Percentiles rank a stretch among this genome's conserved stretches.
phyloP scores from a whole-genome alignment of 2,797 vertebrate species.

The Amphiprion clarkii region DNA sequence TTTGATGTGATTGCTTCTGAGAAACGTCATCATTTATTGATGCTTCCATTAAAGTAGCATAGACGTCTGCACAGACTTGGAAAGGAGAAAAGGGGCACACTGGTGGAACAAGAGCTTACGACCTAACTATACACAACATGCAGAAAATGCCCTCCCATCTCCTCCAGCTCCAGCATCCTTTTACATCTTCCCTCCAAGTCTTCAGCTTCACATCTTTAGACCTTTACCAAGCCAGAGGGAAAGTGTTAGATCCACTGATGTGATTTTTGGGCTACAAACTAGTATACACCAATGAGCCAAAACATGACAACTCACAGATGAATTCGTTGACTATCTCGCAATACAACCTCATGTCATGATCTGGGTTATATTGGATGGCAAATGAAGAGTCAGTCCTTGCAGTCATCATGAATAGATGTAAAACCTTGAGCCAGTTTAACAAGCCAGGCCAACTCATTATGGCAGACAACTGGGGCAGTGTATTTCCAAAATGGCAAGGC shows the following conservation, averaged over 20 bases:
- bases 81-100: slow-evolving; percentile 49
- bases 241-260: slow-evolving; percentile 27
- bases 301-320: not conserved
- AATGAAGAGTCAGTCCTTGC: not conserved
- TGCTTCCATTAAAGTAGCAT: slow-evolving; percentile 86
- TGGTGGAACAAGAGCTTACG: slow-evolving; percentile 52
- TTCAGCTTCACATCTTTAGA: slow-evolving; percentile 11
- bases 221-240: slow-evolving; percentile 16
- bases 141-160: slow-evolving; percentile 52
- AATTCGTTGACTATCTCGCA: not conserved
- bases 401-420: not conserved
- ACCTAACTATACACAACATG: slow-evolving; percentile 57
- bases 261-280: slow-evolving; percentile 2
- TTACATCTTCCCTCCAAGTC: slow-evolving; percentile 32
- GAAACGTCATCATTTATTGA: slow-evolving; percentile 91
- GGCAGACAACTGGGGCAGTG: not conserved
- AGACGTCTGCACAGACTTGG: slow-evolving; percentile 70
- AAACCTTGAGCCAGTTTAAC: slow-evolving; percentile 1
- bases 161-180: slow-evolving; percentile 26
- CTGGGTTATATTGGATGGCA: not conserved
- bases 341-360: not conserved
- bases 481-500: not conserved
- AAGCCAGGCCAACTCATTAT: not conserved
- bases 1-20: slow-evolving; percentile 90
- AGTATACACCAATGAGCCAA: not conserved